Percentiles rank a stretch among this genome's conserved stretches.
phyloP scores from a whole-genome alignment of 92 coral and sea anemone species.

The Epizoanthus rinbou region DNA sequence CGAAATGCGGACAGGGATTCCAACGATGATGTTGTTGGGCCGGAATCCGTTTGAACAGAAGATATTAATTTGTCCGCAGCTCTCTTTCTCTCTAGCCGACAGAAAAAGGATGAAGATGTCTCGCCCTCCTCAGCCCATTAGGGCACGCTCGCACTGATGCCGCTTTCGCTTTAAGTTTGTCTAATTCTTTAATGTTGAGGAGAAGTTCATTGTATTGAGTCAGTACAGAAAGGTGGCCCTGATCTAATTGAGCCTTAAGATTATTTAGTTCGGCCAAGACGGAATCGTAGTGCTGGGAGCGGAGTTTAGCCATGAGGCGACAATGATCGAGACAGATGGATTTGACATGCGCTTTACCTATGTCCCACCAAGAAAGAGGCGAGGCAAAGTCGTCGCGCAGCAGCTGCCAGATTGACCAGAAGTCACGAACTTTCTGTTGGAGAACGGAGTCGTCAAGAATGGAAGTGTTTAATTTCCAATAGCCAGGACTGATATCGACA shows the following conservation, averaged over 20 bases:
- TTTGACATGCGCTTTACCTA: slow-evolving; percentile 23
- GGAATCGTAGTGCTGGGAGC: too few species aligned
- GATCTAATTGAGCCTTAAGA: background rate
- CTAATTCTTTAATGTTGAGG: background rate
- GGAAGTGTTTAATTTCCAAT: slow-evolving; percentile 35
- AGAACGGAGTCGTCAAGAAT: background rate
- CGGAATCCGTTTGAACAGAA: background rate
- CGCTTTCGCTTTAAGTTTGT: background rate
- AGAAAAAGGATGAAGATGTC: slow-evolving; percentile 33
- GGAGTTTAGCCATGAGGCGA: background rate
- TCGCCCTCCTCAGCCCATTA: slow-evolving; percentile 38
- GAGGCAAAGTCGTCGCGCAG: background rate
- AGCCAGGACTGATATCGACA: background rate
- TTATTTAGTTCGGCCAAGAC: too few species aligned
- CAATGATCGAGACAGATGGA: background rate
- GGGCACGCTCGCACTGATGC: background rate
- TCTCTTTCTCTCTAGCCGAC: slow-evolving; percentile 28
- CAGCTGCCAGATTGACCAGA: slow-evolving; percentile 34
- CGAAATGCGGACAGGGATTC: background rate
- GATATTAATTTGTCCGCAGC: background rate
- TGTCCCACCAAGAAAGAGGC: slow-evolving; percentile 40
- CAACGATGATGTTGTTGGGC: background rate
- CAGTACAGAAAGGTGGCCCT: background rate
- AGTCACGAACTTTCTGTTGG: slow-evolving; percentile 1
- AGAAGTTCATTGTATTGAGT: background rate